Base-by-base conservation (phyloP, 2,113 vertebrate species). In the Pagrus major region DNA sequence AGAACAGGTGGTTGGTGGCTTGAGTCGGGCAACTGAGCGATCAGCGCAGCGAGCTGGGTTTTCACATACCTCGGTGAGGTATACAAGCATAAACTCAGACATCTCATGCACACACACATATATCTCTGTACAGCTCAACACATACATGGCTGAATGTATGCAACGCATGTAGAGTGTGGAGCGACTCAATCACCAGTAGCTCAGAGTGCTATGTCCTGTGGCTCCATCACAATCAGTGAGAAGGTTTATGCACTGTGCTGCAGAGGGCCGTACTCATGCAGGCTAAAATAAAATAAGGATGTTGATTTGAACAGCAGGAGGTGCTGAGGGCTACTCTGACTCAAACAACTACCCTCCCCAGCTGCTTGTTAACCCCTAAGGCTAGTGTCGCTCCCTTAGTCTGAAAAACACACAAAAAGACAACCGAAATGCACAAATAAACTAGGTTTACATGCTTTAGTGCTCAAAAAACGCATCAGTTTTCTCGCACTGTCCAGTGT, bases 241-340 rank as follows among this genome's bases (percentile, higher is more conserved):
- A 60, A 41, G 54, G 60, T 65, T 54, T 29, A 56, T 56, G 49
- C 65, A 9, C 51, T 11, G 6, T 16, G 42, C 46, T 61, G 41
- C 49, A 39, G 44, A 41, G 56, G 14, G 31, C 21, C 31, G 20
- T 46, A 55, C 51, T 59, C 7, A 25, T 31, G 33, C 56, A 61
- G 59, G 44, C 68, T 47, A 47, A 76, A 54, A 39, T 69, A 56
- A 78, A 85, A 39, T 69, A 56, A 78, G 83, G 54, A 73, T 76
- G 80, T 78, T 83, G 79, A 83, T 83, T 76, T 79, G 31, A 88
- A 75, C 80, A 65, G 74, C 73, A 71, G 71, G 70, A 83, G 85
- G 54, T 39, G 82, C 86, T 89, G 64, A 35, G 33, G 67, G 85
- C 76, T 56, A 68, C 67, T 83, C 54, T 71, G 73, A 88, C 54